Conservation (phyloP, 2,113 vertebrate species). For the Nycticebus coucang region DNA sequence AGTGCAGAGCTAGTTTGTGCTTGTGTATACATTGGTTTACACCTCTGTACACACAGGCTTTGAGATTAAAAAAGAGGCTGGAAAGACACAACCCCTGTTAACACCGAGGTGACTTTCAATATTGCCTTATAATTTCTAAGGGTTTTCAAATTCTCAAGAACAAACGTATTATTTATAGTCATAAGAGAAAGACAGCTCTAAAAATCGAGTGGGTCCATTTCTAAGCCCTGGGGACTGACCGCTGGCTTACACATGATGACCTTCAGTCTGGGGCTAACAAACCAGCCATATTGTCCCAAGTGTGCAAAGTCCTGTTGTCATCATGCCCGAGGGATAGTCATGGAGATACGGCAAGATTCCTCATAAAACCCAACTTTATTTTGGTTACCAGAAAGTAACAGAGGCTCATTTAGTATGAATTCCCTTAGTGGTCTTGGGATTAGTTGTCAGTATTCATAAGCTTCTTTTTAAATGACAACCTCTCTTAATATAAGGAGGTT, state of each 20-base stretch:
- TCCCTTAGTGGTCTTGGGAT: not conserved
- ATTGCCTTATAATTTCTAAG: not conserved
- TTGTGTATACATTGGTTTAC: no score
- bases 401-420: not conserved
- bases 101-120: not conserved
- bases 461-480: not conserved
- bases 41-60: not conserved
- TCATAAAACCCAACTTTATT: not conserved
- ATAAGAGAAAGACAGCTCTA: slow-evolving; percentile 9
- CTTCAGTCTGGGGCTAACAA: not conserved
- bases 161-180: not conserved
- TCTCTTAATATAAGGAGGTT: not conserved
- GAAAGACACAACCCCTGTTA: not conserved
- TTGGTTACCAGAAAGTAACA: slow-evolving; percentile 13
- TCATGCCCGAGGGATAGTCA: not conserved
- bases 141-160: slow-evolving; percentile 5
- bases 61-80: not conserved
- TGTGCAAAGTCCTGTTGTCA: not conserved
- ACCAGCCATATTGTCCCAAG: not conserved
- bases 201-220: not conserved
- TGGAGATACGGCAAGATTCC: not conserved
- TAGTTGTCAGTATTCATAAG: not conserved
- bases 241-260: not conserved
- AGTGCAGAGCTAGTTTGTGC: not conserved
- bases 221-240: not conserved